Evolutionary conservation across 2,888 invertebrate genomes (phyloP).

Genomic region (Cylloceria caligata): DNA sequence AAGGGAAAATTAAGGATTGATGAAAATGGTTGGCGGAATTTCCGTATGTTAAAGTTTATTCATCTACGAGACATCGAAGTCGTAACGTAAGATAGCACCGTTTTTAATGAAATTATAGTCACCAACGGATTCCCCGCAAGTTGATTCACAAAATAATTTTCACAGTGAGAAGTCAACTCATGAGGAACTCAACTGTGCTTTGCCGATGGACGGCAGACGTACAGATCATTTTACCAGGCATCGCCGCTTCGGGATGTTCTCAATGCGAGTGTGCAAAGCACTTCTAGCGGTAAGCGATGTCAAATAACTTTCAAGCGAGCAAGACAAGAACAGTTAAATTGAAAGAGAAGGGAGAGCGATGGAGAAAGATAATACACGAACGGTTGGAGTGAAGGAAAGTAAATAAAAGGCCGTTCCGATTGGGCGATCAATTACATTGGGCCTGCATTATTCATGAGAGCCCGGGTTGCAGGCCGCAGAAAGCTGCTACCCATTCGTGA

Average conservation of each 20-base stretch:
- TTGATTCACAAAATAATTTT: background rate
- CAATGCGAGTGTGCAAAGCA: slow-evolving; percentile 68
- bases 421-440: slow-evolving; percentile 84
- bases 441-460: slow-evolving; percentile 84
- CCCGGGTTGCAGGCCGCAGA: slow-evolving; percentile 81
- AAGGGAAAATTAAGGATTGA: slow-evolving; percentile 19
- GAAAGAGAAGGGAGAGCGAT: slow-evolving; percentile 31
- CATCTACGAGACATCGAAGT: slow-evolving; percentile 3
- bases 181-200: background rate
- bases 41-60: slow-evolving; percentile 28
- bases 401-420: slow-evolving; percentile 85
- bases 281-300: slow-evolving; percentile 81
- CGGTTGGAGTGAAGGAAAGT: slow-evolving; percentile 82
- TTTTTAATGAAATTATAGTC: background rate
- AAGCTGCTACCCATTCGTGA: slow-evolving; percentile 73
- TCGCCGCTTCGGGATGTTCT: slow-evolving; percentile 51
- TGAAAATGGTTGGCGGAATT: slow-evolving; percentile 33
- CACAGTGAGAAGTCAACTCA: background rate
- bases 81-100: slow-evolving; percentile 14
- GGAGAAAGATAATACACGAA: slow-evolving; percentile 73
- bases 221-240: slow-evolving; percentile 54
- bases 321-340: slow-evolving; percentile 35
- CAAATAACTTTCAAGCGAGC: slow-evolving; percentile 81
- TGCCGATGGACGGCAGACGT: background rate
- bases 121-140: background rate